Base-by-base conservation (phyloP, 2,888 invertebrate genomes). In the Drosophila histrio region DNA sequence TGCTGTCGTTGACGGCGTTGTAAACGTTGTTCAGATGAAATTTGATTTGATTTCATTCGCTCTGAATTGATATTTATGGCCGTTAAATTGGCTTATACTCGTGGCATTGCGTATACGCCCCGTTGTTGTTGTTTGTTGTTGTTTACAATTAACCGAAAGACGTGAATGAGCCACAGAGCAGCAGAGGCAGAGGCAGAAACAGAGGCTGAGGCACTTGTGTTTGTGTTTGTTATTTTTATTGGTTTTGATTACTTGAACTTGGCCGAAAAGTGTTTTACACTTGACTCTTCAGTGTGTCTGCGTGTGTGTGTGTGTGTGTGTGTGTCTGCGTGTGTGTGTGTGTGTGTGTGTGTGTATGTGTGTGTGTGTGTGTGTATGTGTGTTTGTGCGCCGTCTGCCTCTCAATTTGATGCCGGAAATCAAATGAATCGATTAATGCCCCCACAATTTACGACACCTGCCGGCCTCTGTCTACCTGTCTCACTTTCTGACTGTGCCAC, bases 201-300 rank as follows among this genome's bases (percentile, higher is more conserved):
- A 11, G 30, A 17, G 8, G 11, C 15, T 26, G 39, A 39, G 36
- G 19, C 32, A 47, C n/a, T 38, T 39, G 28, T 13, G 43, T 64
- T 69, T 82, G 61, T 66, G 77, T 63, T 75, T 81, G 59, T 72
- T 81, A 71, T 79, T 86, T 83, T 83, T 59, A 77, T 82, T 72
- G 63, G 69, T 52, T 53, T 72, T 70, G 66, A 77, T 81, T 77
- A 53, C 62, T 44, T 66, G 82, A 78, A 84, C 71, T 81, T 68
- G 81, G 53, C 59, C 59, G 28, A 17, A 41, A 63, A 56, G 58
- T 50, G 41, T 24, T 60, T 58, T 24, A 24, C 58, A 50, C 62
- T 68, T 56, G 74, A 68, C 57, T 57, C 41, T 9, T 8, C 11
- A 22, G 11, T 9, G 15, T 13, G 17, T 24, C 9, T 26, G n/a